These are phyloP conservation scores for Yponomeuta plumbellus DNA, from an alignment of 2,888 invertebrate species.

Conservation along the genomic window DNA sequence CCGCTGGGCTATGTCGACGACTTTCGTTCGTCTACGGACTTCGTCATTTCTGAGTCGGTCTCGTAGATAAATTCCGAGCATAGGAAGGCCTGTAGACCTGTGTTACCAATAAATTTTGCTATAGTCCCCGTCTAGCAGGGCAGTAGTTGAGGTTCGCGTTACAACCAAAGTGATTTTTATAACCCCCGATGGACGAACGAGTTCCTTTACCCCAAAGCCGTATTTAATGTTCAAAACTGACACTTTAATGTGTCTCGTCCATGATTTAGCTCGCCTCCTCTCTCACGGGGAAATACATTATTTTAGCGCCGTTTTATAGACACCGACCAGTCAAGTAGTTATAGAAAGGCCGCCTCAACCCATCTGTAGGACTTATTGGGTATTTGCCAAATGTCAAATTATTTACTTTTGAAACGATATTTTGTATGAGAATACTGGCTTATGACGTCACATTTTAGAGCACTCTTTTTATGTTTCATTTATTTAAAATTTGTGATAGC, in stretches of 20 bases:
- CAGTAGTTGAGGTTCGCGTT: not conserved
- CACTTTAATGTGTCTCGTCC: conserved; percentile 7
- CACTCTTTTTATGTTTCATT: no score
- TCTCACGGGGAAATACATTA: not conserved
- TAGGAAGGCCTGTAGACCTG: no score
- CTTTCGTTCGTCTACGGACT: no score
- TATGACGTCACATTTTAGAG: no score
- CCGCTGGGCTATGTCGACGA: no score
- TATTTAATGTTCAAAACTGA: conserved; percentile 4
- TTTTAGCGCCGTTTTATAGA: not conserved
- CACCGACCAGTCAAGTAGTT: not conserved
- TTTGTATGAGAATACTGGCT: no score
- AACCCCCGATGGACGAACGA: not conserved
- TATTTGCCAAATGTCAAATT: no score
- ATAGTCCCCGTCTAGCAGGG: not conserved
- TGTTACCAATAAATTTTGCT: not conserved
- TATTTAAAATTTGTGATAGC: no score
- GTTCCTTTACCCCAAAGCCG: not conserved
- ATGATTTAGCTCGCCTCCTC: not conserved
- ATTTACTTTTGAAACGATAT: no score
- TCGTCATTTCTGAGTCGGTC: no score
- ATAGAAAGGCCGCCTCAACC: not conserved
- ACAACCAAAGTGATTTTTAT: not conserved
- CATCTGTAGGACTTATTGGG: no score
- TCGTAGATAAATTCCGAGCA: no score